A percentile compares a stretch with the other conserved stretches of the same genome.
Evolutionary conservation across 2,888 invertebrate species (phyloP).

Genomic region (Pecten maximus): DNA sequence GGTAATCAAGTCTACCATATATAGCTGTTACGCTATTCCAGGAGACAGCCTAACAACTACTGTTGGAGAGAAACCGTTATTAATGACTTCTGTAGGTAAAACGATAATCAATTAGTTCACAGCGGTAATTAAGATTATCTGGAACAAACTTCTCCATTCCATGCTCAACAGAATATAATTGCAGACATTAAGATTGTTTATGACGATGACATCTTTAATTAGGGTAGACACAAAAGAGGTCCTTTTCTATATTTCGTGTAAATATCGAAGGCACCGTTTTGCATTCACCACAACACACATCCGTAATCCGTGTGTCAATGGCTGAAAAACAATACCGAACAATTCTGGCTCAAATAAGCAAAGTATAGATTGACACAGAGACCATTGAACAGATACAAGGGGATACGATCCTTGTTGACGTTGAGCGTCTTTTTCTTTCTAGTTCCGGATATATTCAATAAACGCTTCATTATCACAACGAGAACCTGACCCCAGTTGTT

Average conservation of each 20-base stretch:
- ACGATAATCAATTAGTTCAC: not conserved
- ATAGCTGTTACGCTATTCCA: not conserved
- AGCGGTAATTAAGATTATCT: not conserved
- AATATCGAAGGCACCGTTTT: not conserved
- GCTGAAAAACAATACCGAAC: too few relatives aligned
- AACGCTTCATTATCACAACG: too few relatives aligned
- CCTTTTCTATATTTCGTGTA: not conserved
- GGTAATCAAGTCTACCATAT: slow-evolving; percentile 5
- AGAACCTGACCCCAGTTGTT: too few relatives aligned
- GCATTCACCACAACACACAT: not conserved
- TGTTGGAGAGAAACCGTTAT: not conserved
- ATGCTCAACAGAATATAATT: not conserved
- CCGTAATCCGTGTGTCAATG: not conserved
- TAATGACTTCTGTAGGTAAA: not conserved
- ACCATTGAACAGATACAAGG: too few relatives aligned
- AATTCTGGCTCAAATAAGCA: too few relatives aligned
- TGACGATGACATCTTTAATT: not conserved
- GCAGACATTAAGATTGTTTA: not conserved
- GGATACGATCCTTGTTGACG: too few relatives aligned
- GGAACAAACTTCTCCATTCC: not conserved
- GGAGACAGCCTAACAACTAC: not conserved
- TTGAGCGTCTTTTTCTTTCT: too few relatives aligned
- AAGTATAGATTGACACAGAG: too few relatives aligned
- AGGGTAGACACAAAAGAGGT: not conserved
- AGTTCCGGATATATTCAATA: too few relatives aligned